These are phyloP conservation scores for Callipepla californica DNA, from an alignment of 2,113 vertebrate species.

Conservation along the genomic window DNA sequence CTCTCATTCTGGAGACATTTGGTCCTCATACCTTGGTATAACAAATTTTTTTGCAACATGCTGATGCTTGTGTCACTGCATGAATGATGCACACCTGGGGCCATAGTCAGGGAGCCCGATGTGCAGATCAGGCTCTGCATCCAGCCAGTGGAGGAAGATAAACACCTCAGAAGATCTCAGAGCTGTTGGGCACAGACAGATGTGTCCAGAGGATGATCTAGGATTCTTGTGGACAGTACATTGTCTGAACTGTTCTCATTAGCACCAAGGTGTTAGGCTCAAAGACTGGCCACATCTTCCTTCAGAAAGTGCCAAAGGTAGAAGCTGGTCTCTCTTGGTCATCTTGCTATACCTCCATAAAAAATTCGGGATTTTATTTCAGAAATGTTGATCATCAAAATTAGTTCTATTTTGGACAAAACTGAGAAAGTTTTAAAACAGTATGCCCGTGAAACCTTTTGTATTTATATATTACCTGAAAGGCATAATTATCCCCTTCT, in stretches of 20 bases:
- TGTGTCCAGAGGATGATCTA: background rate
- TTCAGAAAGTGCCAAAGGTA: background rate
- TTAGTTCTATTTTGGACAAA: background rate
- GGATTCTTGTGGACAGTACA: background rate
- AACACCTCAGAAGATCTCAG: background rate
- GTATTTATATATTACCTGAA: background rate
- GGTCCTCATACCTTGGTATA: fast-evolving
- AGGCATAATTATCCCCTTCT: background rate
- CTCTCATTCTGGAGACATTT: background rate
- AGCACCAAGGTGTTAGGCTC: background rate
- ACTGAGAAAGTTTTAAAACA: background rate
- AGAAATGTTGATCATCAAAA: background rate
- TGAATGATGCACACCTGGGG: background rate
- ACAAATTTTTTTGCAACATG: background rate
- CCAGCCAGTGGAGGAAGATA: background rate
- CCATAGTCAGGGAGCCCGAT: background rate
- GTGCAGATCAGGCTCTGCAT: background rate
- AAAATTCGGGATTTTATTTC: background rate
- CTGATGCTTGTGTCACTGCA: background rate
- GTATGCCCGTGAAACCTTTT: background rate
- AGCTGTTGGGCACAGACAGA: background rate
- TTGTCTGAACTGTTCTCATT: background rate
- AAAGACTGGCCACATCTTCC: background rate
- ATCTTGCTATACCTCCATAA: background rate
- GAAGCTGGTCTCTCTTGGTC: background rate